A percentile compares a stretch with the other conserved stretches of the same genome.
Evolutionary conservation across 2,113 vertebrate genomes (phyloP).

Genomic region (Leucopternis melanops): DNA sequence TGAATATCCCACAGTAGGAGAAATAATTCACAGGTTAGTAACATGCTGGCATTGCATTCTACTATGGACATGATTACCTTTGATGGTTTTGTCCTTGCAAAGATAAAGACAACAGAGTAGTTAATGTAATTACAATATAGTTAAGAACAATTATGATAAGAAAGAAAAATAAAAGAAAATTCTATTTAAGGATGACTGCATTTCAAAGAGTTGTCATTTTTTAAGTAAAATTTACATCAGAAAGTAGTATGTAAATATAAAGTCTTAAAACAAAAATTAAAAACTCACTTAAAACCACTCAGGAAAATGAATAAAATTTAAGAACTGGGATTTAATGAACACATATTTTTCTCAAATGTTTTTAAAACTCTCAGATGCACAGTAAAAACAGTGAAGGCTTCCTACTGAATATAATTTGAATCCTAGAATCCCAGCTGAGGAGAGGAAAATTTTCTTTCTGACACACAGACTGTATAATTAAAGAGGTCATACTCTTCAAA

Average conservation of each 20-base stretch:
- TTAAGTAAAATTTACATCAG: not conserved
- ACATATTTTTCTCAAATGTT: not conserved
- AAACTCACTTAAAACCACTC: not conserved
- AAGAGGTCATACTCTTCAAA: not conserved
- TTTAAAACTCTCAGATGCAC: not conserved
- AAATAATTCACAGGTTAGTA: not conserved
- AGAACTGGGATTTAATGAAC: not conserved
- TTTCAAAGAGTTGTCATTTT: not conserved
- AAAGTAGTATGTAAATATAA: not conserved
- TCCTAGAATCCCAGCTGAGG: not conserved
- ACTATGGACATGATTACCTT: not conserved
- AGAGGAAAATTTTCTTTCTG: not conserved
- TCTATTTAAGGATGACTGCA: not conserved
- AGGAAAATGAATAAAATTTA: conserved; percentile 6
- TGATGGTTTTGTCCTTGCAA: not conserved
- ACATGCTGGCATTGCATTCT: not conserved
- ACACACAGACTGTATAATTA: not conserved
- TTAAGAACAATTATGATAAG: not conserved
- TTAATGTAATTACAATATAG: not conserved
- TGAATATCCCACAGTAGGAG: not conserved
- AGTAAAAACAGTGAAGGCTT: conserved; percentile 19
- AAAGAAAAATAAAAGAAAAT: not conserved
- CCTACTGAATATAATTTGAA: not conserved
- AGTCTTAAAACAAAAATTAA: not conserved
- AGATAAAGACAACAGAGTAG: not conserved